Evolutionary conservation across 2,797 vertebrate species (phyloP).

Genomic region (Morus bassanus): DNA sequence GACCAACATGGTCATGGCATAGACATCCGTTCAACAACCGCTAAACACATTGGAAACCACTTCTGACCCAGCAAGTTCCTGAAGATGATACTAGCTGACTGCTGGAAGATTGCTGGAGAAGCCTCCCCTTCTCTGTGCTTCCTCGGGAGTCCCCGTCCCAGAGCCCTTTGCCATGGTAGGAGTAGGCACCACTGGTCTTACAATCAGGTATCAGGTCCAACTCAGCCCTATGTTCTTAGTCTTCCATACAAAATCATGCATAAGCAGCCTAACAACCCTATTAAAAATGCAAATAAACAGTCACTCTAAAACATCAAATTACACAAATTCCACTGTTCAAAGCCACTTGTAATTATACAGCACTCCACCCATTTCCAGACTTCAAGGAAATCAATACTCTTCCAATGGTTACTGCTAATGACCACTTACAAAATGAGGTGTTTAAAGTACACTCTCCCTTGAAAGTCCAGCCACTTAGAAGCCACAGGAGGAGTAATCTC

Average conservation of each 20-base stretch:
- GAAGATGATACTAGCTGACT: background rate
- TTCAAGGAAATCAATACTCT: background rate
- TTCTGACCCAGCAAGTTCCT: background rate
- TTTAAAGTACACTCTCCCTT: background rate
- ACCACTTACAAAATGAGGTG: background rate
- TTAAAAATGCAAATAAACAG: background rate
- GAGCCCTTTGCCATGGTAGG: background rate
- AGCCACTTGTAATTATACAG: background rate
- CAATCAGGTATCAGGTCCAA: background rate
- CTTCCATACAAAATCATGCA: background rate
- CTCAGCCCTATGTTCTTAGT: background rate
- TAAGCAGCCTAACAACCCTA: background rate
- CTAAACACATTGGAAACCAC: background rate
- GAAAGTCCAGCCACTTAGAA: background rate
- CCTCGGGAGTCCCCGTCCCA: accelerated
- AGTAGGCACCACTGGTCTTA: background rate
- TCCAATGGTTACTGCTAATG: background rate
- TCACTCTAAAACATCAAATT: background rate
- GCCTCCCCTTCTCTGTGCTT: background rate
- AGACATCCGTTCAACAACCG: accelerated
- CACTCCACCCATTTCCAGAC: background rate
- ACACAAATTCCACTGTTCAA: background rate
- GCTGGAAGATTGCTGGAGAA: background rate
- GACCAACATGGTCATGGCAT: accelerated
- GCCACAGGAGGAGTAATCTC: background rate